Conservation (phyloP, 1,140 invertebrate genomes). For the Zaprionus camerounensis region DNA sequence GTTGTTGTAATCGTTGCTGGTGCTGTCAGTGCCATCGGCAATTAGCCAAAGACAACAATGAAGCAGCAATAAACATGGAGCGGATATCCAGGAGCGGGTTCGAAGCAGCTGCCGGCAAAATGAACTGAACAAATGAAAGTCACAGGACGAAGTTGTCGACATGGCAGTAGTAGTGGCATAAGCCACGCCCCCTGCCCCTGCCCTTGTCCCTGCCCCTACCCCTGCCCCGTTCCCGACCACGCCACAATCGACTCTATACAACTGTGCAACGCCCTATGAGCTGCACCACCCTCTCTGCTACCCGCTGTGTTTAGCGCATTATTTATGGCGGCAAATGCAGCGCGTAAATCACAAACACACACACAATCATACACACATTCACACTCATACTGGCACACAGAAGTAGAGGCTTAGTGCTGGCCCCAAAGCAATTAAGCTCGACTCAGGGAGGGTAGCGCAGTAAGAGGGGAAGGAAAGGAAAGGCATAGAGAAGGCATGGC, state of each 20-base stretch:
- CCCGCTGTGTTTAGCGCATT: slow-evolving; percentile 55
- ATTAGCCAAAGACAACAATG: slow-evolving; percentile 55
- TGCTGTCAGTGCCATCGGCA: slow-evolving; percentile 44
- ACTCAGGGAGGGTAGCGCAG: slow-evolving; percentile 1
- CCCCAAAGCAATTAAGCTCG: slow-evolving; percentile 72
- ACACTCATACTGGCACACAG: slow-evolving; percentile 9
- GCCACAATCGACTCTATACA: background rate
- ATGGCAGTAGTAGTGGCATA: slow-evolving; percentile 43
- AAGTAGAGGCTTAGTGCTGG: slow-evolving; percentile 26
- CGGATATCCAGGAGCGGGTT: slow-evolving; percentile 20
- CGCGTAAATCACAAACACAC: slow-evolving; percentile 48
- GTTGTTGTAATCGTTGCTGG: slow-evolving; percentile 6
- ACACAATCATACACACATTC: slow-evolving; percentile 4
- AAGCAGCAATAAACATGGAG: slow-evolving; percentile 46
- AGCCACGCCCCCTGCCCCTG: slow-evolving; percentile 2
- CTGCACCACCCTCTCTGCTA: background rate
- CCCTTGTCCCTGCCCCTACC: background rate
- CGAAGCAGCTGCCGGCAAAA: slow-evolving; percentile 29
- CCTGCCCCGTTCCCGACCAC: no score
- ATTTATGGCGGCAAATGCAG: slow-evolving; percentile 69
- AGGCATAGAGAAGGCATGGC: background rate
- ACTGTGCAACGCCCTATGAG: background rate
- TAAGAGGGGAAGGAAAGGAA: background rate
- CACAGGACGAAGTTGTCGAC: slow-evolving; percentile 62
- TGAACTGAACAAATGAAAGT: slow-evolving; percentile 69